Conservation (phyloP, 2,797 vertebrate genomes). For the Pantherophis vulpinus region DNA sequence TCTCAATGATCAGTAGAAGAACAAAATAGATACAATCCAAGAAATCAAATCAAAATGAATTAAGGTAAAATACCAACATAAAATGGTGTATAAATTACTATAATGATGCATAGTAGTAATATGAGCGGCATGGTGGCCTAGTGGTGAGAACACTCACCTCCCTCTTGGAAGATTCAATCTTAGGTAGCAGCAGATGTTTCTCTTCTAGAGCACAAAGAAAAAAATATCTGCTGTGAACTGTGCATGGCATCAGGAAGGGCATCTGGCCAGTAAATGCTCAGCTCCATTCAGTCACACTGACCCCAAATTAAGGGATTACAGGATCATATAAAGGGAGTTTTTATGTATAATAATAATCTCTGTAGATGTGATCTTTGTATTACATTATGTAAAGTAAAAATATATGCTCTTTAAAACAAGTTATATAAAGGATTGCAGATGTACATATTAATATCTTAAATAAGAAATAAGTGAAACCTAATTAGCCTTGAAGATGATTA, state of each 20-base stretch:
- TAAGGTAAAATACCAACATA: neutral
- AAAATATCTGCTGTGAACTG: neutral
- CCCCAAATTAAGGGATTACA: neutral
- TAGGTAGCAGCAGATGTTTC: neutral
- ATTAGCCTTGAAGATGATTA: neutral
- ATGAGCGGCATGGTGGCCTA: neutral
- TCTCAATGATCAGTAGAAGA: neutral
- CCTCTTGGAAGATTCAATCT: neutral
- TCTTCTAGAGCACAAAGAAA: neutral
- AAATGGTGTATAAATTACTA: neutral
- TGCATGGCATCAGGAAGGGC: neutral
- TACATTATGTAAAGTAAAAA: neutral
- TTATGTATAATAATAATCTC: neutral
- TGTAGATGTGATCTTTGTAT: neutral
- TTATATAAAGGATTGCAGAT: neutral
- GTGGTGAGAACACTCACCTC: neutral
- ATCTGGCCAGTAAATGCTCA: neutral
- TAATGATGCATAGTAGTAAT: neutral
- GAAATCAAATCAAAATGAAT: neutral
- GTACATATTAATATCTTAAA: neutral
- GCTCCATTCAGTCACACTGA: neutral
- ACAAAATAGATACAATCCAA: neutral
- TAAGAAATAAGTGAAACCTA: neutral
- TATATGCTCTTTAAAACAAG: neutral
- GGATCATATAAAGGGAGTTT: neutral